Conservation (phyloP, 2,888 invertebrate genomes). For the Muschampia plurimacula region DNA sequence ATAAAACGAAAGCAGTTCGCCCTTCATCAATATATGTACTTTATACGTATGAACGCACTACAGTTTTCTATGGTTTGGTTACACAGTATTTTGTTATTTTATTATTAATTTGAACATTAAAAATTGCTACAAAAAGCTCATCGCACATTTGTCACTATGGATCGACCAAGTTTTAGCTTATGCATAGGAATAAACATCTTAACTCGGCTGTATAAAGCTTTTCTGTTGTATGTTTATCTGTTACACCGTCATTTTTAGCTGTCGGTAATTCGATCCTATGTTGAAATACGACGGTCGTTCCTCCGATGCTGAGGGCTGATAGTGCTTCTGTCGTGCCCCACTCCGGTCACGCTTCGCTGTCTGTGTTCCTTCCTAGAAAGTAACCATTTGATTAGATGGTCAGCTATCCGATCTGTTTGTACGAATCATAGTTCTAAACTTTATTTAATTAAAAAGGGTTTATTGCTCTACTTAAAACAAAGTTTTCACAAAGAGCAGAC, state of each 20-base stretch:
- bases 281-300: constrained; percentile 49
- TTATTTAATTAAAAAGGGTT: no score
- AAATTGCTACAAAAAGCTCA: no score
- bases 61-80: no score
- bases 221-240: constrained; percentile 9
- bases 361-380: constrained; percentile 48
- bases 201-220: constrained; percentile 31
- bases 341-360: constrained; percentile 59
- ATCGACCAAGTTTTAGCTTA: background rate
- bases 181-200: background rate
- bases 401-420: constrained; percentile 10
- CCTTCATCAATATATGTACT: no score
- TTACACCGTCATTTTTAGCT: constrained; percentile 17
- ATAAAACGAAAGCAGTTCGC: background rate
- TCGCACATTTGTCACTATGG: no score
- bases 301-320: constrained; percentile 61
- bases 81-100: no score
- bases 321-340: constrained; percentile 62
- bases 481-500: no score
- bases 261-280: constrained; percentile 29
- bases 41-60: no score
- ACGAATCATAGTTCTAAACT: constrained; percentile 2
- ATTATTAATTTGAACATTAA: no score
- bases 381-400: constrained; percentile 6
- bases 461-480: no score